Evolutionary conservation across 2,888 invertebrate species (phyloP).

Genomic region (Eilema sororculum): DNA sequence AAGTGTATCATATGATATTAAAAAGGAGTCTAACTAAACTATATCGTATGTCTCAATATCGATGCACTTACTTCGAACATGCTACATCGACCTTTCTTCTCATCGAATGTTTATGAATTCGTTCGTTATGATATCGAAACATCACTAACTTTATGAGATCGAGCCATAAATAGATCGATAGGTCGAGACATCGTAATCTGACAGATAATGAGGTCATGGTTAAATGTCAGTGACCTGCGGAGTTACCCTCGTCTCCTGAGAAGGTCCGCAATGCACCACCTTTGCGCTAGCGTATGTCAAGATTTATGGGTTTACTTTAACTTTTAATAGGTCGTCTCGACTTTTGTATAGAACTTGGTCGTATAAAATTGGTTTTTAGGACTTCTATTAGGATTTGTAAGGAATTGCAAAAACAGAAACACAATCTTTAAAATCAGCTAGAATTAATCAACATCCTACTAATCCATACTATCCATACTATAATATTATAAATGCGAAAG

Average conservation of each 20-base stretch:
- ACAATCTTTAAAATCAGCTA: too few species aligned
- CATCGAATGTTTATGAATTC: too few species aligned
- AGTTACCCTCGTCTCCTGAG: background rate
- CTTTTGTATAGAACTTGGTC: background rate
- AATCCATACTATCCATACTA: too few species aligned
- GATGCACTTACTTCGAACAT: too few species aligned
- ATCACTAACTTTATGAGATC: background rate
- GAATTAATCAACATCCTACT: too few species aligned
- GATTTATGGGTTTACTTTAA: background rate
- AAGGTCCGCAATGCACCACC: constrained; percentile 4
- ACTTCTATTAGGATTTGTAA: background rate
- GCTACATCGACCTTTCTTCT: too few species aligned
- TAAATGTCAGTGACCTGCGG: background rate
- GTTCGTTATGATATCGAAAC: too few species aligned
- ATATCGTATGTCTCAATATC: too few species aligned
- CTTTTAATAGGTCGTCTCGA: background rate
- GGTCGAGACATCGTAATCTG: background rate
- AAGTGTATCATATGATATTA: too few species aligned
- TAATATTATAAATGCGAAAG: too few species aligned
- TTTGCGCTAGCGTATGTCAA: constrained; percentile 9
- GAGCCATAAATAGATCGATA: background rate
- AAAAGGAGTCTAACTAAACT: too few species aligned
- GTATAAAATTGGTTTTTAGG: background rate
- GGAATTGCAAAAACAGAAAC: background rate
- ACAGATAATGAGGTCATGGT: constrained; percentile 3